These are phyloP conservation scores for Crenuchus spilurus DNA, from an alignment of 2,797 vertebrate species.

Conservation along the genomic window DNA sequence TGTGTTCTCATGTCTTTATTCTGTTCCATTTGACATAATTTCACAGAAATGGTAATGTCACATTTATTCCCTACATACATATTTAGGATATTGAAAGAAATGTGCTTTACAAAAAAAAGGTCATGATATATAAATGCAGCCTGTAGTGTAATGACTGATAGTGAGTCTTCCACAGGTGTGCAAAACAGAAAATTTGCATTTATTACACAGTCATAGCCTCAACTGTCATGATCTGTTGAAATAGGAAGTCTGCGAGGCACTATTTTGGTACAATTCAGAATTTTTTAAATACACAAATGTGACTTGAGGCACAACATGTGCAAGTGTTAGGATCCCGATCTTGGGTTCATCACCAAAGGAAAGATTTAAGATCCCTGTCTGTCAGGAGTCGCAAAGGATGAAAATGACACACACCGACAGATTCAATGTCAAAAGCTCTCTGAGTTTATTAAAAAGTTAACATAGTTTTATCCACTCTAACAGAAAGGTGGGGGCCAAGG, in stretches of 20 bases:
- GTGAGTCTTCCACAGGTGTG: background rate
- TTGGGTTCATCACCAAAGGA: too few species aligned
- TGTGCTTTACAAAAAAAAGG: background rate
- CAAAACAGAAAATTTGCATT: background rate
- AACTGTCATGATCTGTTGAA: background rate
- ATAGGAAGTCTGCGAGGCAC: background rate
- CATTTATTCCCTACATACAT: background rate
- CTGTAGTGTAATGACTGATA: background rate
- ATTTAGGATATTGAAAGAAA: background rate
- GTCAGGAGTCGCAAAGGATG: too few species aligned
- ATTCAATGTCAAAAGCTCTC: too few species aligned
- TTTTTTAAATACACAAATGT: too few species aligned
- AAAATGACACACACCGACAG: too few species aligned
- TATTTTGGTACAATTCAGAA: too few species aligned
- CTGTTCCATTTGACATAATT: background rate
- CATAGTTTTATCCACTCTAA: too few species aligned
- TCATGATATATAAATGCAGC: background rate
- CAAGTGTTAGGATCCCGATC: too few species aligned
- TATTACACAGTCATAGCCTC: background rate
- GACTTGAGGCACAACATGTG: too few species aligned
- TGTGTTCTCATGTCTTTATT: background rate
- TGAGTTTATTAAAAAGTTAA: too few species aligned
- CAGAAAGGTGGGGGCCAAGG: too few species aligned
- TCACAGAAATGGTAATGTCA: background rate
- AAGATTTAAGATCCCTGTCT: too few species aligned